Evolutionary conservation across 2,113 vertebrate species (phyloP), one percentile per base, ranked within the genome.

Genomic region (Penelope pileata): DNA sequence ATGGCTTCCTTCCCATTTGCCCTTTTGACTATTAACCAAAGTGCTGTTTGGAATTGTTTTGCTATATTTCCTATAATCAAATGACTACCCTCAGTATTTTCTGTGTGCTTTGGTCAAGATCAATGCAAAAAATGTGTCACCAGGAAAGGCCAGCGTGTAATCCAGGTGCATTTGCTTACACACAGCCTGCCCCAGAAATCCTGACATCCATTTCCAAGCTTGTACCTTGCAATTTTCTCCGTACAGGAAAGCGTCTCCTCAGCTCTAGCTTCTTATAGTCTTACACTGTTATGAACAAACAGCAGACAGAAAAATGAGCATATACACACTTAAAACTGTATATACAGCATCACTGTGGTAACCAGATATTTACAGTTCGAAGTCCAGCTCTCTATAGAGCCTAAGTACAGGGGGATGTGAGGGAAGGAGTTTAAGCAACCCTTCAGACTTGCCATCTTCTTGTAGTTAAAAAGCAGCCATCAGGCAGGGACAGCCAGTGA

Each of bases 331-430:
- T 19, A 11, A 6, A 67, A 50, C 26, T 30, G 2, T 8, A 15
- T 9, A 14, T 16, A 16, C 1, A 42, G 6, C 15, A 38, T 32
- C 45, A 67, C 17, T 84, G 42, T n/a, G 40, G 1, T 13, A 69
- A 75, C 2, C 10, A 51, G 15, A 5, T 64, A 7, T 24, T 81
- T 50, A 38, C 70, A n/a, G 60, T 6, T 34, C 66, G 10, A 63
- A 72, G 8, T 30, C 34, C 66, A 48, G 27, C 21, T 38, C 13
- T 72, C 6, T 47, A 51, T 6, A 42, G 60, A 78, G 42, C 6
- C 17, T 36, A 67, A 0, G 23, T 42, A 51, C 0, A 0, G 16
- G 26, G 5, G 9, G 12, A 69, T 58, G 13, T 4, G 54, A 83
- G 16, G 7, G 34, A 67, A 94, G n/a, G 24, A 50, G 8, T 47